Base-by-base conservation (phyloP, 2,113 vertebrate species). In the Sebastes fasciatus region DNA sequence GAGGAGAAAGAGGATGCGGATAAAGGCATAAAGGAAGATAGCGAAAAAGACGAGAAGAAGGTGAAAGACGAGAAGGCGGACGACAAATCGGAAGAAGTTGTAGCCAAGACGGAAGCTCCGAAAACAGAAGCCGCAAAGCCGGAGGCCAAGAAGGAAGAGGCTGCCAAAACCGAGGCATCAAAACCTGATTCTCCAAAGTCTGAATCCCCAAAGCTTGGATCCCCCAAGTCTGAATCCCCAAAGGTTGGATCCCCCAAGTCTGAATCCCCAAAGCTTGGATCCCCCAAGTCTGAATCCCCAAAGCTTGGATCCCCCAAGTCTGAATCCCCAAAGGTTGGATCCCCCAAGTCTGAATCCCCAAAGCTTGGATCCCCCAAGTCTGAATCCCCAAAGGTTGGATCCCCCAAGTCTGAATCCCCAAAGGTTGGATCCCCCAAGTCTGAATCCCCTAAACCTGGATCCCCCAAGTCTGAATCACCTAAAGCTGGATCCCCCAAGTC, bases 1-100 rank as follows among this genome's bases (percentile, higher is more conserved):
- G 92, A 93, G 12, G 88, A 93, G 7, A 90, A 92, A 58, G 90
- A 88, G 26, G 90, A 93, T 17, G 79, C 80, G 11, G 94, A 90
- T 14, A 88, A 89, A 46, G 80, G n/a, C 13, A 84, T 43, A 79
- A 87, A 91, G 85, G 91, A 92, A 55, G 90, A 93, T 3, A 85
- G 70, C 9, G 70, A 83, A 82, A 80, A 81, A 21, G 77, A 70
- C 0, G 91, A 94, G 10, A 91, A 89, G 57, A 84, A 89, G n/a
- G 88, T 17, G 52, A 91, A 85, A 82, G 87, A 88, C 45, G 91
- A 94, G 34, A 86, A 92, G 62, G 88, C 77, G n/a, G 90, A 89
- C n/a, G 83, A 86, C 21, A 88, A 91, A 45, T 73, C 89, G 74
- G 92, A 94, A 62, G 86, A 87, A 67, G 67, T 63, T 23, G 85